phyloP scores from a whole-genome alignment of 2,113 vertebrate genomes.

The Channa maculata region DNA sequence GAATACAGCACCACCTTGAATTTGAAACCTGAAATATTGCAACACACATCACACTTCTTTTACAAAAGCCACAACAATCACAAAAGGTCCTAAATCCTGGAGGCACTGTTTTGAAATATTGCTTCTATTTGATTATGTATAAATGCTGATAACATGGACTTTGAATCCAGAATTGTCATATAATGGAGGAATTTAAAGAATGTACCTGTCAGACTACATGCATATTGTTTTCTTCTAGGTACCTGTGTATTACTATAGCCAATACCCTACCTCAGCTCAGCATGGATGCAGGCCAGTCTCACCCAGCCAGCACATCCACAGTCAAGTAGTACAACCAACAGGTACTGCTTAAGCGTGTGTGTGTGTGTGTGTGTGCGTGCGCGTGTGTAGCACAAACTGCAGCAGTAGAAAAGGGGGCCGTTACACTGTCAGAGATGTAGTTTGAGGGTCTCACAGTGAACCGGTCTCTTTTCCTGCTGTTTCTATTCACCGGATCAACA shows the following conservation, averaged over 20 bases:
- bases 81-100: too few relatives aligned
- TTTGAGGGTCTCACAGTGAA: conserved; percentile 99
- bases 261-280: conserved; percentile 93
- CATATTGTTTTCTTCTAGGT: conserved; percentile 79
- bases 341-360: conserved; percentile 75
- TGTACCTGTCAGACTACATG: not conserved
- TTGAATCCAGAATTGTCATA: not conserved
- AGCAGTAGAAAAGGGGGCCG: conserved; percentile 93
- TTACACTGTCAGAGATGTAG: conserved; percentile 99
- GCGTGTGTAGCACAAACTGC: conserved; percentile 24
- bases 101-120: too few relatives aligned
- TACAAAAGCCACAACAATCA: too few relatives aligned
- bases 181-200: not conserved
- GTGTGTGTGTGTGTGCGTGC: conserved; percentile 24
- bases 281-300: conserved; percentile 89
- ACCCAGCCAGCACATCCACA: conserved; percentile 84
- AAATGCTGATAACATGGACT: not conserved
- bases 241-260: conserved; percentile 91
- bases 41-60: too few relatives aligned
- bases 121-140: too few relatives aligned
- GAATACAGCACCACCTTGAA: too few relatives aligned
- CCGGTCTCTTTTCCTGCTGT: conserved; percentile 98
- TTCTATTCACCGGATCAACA: conserved; percentile 58
- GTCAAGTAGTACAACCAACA: conserved; percentile 83
- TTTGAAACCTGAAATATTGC: too few relatives aligned